Evolutionary conservation across 2,797 vertebrate species (phyloP).

Genomic region (Notoglanidium macrostoma): DNA sequence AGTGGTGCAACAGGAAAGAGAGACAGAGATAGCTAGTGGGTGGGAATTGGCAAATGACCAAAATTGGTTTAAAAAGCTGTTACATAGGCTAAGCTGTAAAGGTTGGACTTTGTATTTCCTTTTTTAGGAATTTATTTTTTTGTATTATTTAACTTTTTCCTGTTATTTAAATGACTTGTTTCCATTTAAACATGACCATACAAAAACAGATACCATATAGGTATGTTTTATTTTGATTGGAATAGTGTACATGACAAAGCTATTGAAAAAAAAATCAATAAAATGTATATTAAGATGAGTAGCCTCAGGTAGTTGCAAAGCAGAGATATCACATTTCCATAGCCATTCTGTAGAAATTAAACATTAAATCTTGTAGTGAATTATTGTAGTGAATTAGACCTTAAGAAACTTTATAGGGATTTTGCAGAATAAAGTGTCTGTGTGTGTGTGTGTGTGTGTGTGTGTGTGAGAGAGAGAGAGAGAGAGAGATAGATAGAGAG

Average conservation of each 20-base stretch:
- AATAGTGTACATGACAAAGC: background rate
- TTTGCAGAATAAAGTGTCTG: constrained; percentile 31
- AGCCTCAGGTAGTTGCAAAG: background rate
- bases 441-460: constrained; percentile 9
- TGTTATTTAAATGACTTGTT: background rate
- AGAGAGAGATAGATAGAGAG: background rate
- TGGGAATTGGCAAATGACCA: background rate
- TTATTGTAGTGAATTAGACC: background rate
- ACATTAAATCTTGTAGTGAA: background rate
- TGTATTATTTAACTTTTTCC: background rate
- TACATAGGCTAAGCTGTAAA: background rate
- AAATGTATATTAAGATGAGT: background rate
- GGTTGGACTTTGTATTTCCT: background rate
- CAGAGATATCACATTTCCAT: constrained; percentile 10
- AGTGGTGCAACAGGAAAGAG: background rate
- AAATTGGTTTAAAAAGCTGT: background rate
- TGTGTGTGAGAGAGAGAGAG: background rate
- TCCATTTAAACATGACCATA: background rate
- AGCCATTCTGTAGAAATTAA: background rate
- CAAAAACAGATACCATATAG: background rate
- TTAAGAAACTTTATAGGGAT: constrained; percentile 25
- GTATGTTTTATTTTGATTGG: background rate
- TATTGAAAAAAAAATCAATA: background rate
- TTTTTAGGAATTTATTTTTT: background rate
- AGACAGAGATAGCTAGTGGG: background rate